Evolutionary conservation across 1,140 invertebrate genomes (phyloP).

Genomic region (Brachystomella parvula): DNA sequence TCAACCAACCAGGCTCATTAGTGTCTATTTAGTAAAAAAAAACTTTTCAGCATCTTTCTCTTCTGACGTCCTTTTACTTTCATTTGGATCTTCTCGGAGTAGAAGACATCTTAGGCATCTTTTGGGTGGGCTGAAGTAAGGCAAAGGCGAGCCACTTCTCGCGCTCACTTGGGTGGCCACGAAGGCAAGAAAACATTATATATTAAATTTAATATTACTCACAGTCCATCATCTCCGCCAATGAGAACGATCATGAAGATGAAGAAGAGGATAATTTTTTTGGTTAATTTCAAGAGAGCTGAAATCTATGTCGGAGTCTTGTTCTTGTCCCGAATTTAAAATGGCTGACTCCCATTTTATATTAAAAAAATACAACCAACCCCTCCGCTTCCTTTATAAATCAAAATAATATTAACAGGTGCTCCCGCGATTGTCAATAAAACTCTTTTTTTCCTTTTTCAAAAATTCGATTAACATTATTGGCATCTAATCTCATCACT

Average conservation of each 20-base stretch:
- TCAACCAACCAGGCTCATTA: constrained; percentile 33
- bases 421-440: too few relatives aligned
- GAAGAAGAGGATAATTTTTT: background rate
- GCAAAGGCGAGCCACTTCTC: constrained; percentile 14
- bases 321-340: too few relatives aligned
- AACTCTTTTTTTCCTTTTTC: too few relatives aligned
- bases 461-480: too few relatives aligned
- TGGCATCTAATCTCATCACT: background rate
- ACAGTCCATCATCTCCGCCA: background rate
- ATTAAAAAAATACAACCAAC: too few relatives aligned
- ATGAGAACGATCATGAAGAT: background rate
- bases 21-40: constrained; percentile 39
- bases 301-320: background rate
- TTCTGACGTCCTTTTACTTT: background rate
- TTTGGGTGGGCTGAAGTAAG: constrained; percentile 35
- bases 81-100: background rate
- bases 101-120: constrained; percentile 23
- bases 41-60: constrained; percentile 23
- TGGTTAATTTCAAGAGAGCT: background rate
- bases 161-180: constrained; percentile 34
- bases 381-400: too few relatives aligned
- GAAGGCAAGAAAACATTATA: background rate
- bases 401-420: too few relatives aligned
- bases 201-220: background rate
- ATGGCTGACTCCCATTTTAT: background rate